phyloP scores from a whole-genome alignment of 1,140 invertebrate genomes.

The Idris sp. region DNA sequence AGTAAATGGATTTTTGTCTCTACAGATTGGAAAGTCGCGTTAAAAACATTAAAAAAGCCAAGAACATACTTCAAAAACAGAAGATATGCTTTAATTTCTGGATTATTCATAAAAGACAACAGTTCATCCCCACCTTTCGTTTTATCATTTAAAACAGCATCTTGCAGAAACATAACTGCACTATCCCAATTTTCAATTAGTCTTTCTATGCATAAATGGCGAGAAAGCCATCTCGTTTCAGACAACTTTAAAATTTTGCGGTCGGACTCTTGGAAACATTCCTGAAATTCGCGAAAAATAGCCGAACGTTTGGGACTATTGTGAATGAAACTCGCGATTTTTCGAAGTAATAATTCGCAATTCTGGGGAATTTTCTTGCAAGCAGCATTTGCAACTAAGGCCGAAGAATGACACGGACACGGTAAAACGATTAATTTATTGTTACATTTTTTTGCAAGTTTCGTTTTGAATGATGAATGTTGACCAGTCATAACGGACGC shows the following conservation, averaged over 20 bases:
- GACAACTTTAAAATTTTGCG: slow-evolving; percentile 13
- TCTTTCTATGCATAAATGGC: slow-evolving; percentile 4
- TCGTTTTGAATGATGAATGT: slow-evolving; percentile 25
- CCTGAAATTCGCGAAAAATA: slow-evolving; percentile 17
- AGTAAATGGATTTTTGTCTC: slow-evolving; percentile 18
- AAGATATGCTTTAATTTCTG: slow-evolving; percentile 20
- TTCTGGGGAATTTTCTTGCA: slow-evolving; percentile 14
- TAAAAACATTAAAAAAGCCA: slow-evolving; percentile 21
- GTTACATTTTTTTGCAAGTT: slow-evolving; percentile 15
- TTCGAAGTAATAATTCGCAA: slow-evolving; percentile 19
- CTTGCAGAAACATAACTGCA: neutral
- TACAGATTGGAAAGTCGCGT: slow-evolving; percentile 11
- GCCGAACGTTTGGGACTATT: slow-evolving; percentile 10
- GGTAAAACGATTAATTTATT: slow-evolving; percentile 15
- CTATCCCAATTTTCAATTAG: slow-evolving; percentile 27
- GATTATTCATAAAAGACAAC: slow-evolving; percentile 11
- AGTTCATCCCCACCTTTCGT: neutral
- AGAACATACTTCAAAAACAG: slow-evolving; percentile 24
- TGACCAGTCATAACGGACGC: slow-evolving; percentile 31
- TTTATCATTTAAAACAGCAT: slow-evolving; percentile 6
- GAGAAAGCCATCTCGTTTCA: slow-evolving; percentile 16
- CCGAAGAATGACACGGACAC: slow-evolving; percentile 58
- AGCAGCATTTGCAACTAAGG: slow-evolving; percentile 49
- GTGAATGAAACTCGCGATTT: slow-evolving; percentile 1
- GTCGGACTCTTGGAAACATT: slow-evolving; percentile 5